Evolutionary conservation across 2,797 vertebrate genomes (phyloP).

Genomic region (Diplodus puntazzo): DNA sequence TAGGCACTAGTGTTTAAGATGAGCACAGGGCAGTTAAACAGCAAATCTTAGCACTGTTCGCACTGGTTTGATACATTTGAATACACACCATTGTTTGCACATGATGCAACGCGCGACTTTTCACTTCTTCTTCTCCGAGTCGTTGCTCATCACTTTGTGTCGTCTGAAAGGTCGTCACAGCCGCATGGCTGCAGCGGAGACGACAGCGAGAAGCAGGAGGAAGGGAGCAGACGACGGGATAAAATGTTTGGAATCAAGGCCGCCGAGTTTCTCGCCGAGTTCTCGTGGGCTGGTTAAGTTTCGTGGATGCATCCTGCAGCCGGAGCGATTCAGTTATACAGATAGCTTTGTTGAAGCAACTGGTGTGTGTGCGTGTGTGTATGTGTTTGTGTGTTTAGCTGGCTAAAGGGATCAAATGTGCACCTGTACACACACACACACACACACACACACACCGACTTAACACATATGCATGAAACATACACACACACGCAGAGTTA

Average conservation of each 20-base stretch:
- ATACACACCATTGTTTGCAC: background rate
- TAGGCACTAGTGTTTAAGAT: background rate
- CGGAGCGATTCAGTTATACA: conserved; percentile 6
- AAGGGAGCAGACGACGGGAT: conserved; percentile 3
- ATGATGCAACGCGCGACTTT: conserved; percentile 32
- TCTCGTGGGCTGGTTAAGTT: background rate
- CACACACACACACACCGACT: conserved; percentile 26
- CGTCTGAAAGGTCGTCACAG: conserved; percentile 18
- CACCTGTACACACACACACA: conserved; percentile 57
- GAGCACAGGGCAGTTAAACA: background rate
- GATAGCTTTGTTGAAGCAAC: conserved; percentile 42
- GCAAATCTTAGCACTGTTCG: background rate
- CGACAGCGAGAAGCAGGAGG: no score
- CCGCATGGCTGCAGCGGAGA: background rate
- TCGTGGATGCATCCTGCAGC: background rate
- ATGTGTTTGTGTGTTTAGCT: conserved; percentile 40
- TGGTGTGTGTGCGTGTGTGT: conserved; percentile 5
- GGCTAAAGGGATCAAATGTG: conserved; percentile 34
- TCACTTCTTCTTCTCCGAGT: conserved; percentile 29
- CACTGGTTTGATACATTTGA: background rate
- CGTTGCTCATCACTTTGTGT: conserved; percentile 15
- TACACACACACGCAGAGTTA: conserved; percentile 35
- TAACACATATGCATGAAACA: conserved; percentile 65
- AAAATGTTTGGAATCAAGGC: conserved; percentile 20
- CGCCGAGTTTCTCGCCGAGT: conserved; percentile 8